A percentile compares a stretch with the other conserved stretches of the same genome.
Evolutionary conservation across 1,140 invertebrate species (phyloP).

Genomic region (Vanessa atalanta): DNA sequence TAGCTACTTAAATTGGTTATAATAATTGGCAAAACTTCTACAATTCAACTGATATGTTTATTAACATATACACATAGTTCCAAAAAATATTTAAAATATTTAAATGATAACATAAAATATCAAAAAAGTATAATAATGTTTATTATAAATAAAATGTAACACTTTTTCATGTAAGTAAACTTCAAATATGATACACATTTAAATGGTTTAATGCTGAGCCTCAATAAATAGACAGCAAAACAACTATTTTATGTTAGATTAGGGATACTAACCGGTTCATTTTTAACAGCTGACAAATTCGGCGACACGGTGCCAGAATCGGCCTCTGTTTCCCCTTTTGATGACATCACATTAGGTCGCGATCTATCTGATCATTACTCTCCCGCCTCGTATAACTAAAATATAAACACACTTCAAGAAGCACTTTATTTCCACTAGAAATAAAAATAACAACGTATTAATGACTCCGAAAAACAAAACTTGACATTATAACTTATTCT

Average conservation of each 20-base stretch:
- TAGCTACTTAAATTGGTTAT: too few relatives aligned
- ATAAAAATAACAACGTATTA: conserved; percentile 27
- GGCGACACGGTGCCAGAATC: conserved; percentile 80
- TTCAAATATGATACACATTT: too few relatives aligned
- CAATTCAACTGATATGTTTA: too few relatives aligned
- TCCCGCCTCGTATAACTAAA: conserved; percentile 71
- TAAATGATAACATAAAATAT: too few relatives aligned
- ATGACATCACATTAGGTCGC: conserved; percentile 80
- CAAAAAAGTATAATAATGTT: too few relatives aligned
- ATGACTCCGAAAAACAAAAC: conserved; percentile 31
- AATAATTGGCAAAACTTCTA: too few relatives aligned
- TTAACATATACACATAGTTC: too few relatives aligned
- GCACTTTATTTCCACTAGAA: conserved; percentile 31
- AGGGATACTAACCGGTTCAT: conserved; percentile 75
- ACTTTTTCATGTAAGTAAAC: too few relatives aligned
- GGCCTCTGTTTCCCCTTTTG: conserved; percentile 81
- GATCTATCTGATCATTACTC: conserved; percentile 74
- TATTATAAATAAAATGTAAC: too few relatives aligned
- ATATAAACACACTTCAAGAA: conserved; percentile 52
- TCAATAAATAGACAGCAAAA: neutral
- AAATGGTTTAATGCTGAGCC: too few relatives aligned
- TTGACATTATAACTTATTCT: conserved; percentile 30
- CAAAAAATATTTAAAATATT: too few relatives aligned
- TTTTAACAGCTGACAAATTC: conserved; percentile 73
- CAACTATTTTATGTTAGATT: neutral